phyloP scores from a whole-genome alignment of 2,113 vertebrate species.

The Lasiurus borealis region DNA sequence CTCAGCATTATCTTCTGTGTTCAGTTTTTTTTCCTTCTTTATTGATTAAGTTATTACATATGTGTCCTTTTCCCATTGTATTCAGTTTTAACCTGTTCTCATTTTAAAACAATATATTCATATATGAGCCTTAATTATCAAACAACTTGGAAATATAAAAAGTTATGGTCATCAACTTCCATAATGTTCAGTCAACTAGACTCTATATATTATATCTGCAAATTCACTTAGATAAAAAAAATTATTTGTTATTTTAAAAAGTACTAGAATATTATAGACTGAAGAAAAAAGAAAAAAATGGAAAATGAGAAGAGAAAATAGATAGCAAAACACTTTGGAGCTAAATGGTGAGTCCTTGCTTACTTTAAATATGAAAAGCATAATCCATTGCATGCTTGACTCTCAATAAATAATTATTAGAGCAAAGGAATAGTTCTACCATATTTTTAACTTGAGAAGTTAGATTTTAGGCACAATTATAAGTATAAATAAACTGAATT shows the following conservation, averaged over 20 bases:
- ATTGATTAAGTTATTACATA: no score
- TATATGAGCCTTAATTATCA: neutral
- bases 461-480: neutral
- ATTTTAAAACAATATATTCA: conserved; percentile 21
- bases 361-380: neutral
- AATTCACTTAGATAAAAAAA: neutral
- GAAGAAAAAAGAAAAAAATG: neutral
- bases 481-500: conserved; percentile 30
- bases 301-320: neutral
- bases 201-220: neutral
- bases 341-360: neutral
- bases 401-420: conserved; percentile 40
- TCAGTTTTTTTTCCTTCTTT: neutral
- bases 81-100: neutral
- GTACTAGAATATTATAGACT: neutral
- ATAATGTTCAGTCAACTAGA: neutral
- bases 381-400: neutral
- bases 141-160: neutral
- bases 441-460: conserved; percentile 1
- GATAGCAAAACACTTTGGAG: neutral
- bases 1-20: neutral
- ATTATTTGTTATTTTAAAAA: neutral
- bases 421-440: neutral
- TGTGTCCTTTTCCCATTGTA: neutral
- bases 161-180: neutral